Conservation (phyloP, 2,888 invertebrate genomes). For the Lasioglossum vierecki region DNA sequence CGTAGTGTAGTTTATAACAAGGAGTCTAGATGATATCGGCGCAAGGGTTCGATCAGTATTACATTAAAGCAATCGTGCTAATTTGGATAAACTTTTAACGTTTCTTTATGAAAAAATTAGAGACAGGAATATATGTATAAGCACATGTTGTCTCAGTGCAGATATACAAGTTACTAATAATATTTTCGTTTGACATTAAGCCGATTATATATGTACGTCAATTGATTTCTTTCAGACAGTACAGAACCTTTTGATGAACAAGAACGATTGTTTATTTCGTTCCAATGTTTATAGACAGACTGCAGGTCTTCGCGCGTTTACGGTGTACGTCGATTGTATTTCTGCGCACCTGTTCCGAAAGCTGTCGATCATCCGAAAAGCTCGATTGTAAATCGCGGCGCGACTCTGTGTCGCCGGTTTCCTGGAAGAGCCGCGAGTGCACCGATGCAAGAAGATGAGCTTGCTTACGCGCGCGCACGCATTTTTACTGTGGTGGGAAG, state of each 20-base stretch:
- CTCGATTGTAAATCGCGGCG: constrained; percentile 6
- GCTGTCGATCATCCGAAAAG: constrained; percentile 9
- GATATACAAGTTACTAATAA: too few relatives aligned
- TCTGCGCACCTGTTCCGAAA: background rate
- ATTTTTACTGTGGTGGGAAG: constrained; percentile 39
- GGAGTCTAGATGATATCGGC: too few relatives aligned
- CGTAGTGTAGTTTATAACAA: too few relatives aligned
- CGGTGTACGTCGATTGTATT: too few relatives aligned
- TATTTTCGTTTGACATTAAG: too few relatives aligned
- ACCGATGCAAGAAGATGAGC: constrained; percentile 42
- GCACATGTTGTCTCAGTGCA: too few relatives aligned
- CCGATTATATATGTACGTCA: too few relatives aligned
- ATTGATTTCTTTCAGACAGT: background rate
- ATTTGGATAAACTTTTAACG: too few relatives aligned
- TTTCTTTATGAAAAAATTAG: too few relatives aligned
- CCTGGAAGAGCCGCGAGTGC: constrained; percentile 39
- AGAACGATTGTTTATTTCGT: background rate
- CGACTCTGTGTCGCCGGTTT: constrained; percentile 18
- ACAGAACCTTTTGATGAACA: background rate
- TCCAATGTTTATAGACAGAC: background rate
- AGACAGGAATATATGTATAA: too few relatives aligned
- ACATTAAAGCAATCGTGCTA: too few relatives aligned
- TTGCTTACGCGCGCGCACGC: constrained; percentile 28
- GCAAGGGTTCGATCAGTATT: too few relatives aligned
- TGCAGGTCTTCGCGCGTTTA: background rate